phyloP scores from a whole-genome alignment of 2,797 vertebrate genomes.

The Chaetophractus vellerosus region DNA sequence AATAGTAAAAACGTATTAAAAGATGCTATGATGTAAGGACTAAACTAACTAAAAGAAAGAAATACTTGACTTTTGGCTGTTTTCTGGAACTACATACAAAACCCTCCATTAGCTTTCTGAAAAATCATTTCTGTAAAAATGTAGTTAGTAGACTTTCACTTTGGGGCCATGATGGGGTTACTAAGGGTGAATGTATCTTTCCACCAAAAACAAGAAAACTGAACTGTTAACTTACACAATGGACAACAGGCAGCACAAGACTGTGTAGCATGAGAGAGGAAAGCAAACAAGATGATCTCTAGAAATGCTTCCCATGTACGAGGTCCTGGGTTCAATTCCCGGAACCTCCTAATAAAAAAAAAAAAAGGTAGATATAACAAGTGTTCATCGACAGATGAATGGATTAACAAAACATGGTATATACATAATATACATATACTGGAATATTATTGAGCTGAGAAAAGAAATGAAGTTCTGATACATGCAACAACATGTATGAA shows the following conservation, averaged over 20 bases:
- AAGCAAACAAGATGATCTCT: neutral
- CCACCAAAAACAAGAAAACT: conserved; percentile 9
- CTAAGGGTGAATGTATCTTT: neutral
- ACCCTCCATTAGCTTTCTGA: neutral
- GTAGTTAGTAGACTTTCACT: neutral
- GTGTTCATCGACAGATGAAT: too few relatives aligned
- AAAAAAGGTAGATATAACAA: too few relatives aligned
- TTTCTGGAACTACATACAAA: conserved; percentile 47
- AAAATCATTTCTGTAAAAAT: conserved; percentile 14
- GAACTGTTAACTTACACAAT: neutral
- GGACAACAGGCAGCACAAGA: neutral
- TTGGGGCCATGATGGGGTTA: neutral
- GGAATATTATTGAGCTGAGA: too few relatives aligned
- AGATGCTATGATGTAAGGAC: neutral
- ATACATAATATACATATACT: too few relatives aligned
- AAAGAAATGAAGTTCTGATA: too few relatives aligned
- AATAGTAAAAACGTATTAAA: neutral
- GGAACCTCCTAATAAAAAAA: too few relatives aligned
- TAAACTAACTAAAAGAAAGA: conserved; percentile 33
- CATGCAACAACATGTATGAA: too few relatives aligned
- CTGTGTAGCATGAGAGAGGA: neutral
- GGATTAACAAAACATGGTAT: too few relatives aligned
- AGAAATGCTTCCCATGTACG: neutral
- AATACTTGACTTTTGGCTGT: neutral
- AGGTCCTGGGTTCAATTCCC: too few relatives aligned